Conservation (phyloP, 2,797 vertebrate species). For the Petrocephalus schoutedeni region DNA sequence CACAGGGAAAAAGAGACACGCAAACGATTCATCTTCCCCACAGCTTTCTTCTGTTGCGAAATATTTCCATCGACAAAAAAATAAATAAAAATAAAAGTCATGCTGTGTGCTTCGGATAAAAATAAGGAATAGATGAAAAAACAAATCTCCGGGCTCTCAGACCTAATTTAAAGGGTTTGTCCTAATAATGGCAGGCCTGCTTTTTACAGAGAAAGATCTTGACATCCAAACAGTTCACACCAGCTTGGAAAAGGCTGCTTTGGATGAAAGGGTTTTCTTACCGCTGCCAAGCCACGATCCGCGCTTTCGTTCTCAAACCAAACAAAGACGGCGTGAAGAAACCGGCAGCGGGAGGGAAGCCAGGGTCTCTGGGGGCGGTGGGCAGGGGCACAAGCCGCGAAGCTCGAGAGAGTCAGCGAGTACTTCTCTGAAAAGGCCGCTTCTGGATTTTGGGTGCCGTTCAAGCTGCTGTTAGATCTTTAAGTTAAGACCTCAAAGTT, state of each 20-base stretch:
- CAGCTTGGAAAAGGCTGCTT: slow-evolving; percentile 10
- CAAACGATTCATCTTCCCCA: slow-evolving; percentile 74
- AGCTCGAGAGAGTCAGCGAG: background rate
- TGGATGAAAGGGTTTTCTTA: background rate
- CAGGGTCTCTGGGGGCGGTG: background rate
- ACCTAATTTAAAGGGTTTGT: slow-evolving; percentile 54
- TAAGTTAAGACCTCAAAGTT: slow-evolving; percentile 3
- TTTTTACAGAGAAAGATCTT: slow-evolving; percentile 40
- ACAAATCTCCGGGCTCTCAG: slow-evolving; percentile 30
- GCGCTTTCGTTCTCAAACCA: background rate
- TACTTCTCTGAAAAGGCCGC: background rate
- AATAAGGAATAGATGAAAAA: slow-evolving; percentile 28
- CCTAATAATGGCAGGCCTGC: slow-evolving; percentile 37
- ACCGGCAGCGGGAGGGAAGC: background rate
- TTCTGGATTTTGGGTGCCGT: background rate
- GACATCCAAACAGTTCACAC: background rate
- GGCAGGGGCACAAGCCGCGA: background rate
- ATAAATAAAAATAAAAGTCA: slow-evolving; percentile 50
- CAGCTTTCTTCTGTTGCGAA: slow-evolving; percentile 51
- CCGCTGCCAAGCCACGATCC: background rate
- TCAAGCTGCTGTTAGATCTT: background rate
- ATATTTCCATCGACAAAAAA: slow-evolving; percentile 53
- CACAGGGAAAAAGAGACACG: slow-evolving; percentile 58
- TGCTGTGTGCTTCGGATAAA: slow-evolving; percentile 22
- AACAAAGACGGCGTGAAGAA: slow-evolving; percentile 9